A percentile compares a stretch with the other conserved stretches of the same genome.
phyloP scores from a whole-genome alignment of 2,113 vertebrate genomes.

The Corythoichthys haematopterus region DNA sequence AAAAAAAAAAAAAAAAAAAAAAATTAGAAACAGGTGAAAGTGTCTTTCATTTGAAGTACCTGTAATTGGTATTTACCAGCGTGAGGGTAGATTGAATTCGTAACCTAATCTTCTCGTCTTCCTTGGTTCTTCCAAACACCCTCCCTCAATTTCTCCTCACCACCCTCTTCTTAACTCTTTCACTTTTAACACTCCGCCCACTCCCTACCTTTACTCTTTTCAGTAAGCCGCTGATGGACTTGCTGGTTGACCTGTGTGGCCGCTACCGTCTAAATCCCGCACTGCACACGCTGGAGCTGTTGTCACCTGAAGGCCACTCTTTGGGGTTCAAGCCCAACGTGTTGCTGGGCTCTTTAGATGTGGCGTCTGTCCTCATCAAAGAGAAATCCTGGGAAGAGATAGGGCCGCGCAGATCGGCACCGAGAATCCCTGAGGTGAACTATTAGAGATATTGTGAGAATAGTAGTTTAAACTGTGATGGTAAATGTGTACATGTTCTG shows the following conservation, averaged over 20 bases:
- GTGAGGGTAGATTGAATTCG: conserved; percentile 19
- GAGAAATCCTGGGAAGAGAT: conserved; percentile 83
- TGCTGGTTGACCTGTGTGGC: conserved; percentile 90
- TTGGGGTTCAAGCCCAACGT: conserved; percentile 90
- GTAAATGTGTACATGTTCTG: neutral
- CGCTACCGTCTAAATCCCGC: conserved; percentile 87
- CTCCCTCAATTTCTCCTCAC: conserved; percentile 29
- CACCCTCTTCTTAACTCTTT: conserved; percentile 13
- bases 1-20: too few relatives aligned
- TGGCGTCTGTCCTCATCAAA: conserved; percentile 82
- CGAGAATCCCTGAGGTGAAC: conserved; percentile 87
- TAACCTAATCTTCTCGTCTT: conserved; percentile 39
- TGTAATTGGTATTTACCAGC: conserved; percentile 25
- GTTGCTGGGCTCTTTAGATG: conserved; percentile 81
- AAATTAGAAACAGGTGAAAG: conserved; percentile 1
- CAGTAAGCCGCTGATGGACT: conserved; percentile 95
- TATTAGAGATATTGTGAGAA: neutral
- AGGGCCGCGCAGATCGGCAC: conserved; percentile 71
- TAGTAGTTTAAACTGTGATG: too few relatives aligned
- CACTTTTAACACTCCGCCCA: conserved; percentile 22
- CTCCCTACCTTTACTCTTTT: conserved; percentile 28
- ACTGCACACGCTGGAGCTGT: conserved; percentile 83
- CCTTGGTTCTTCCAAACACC: conserved; percentile 30
- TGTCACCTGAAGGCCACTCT: conserved; percentile 72
- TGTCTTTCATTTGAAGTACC: conserved; percentile 21